Percentiles rank a stretch among this genome's conserved stretches.
Conservation (phyloP, 2,888 invertebrate species). For the Ecdyonurus torrentis region DNA sequence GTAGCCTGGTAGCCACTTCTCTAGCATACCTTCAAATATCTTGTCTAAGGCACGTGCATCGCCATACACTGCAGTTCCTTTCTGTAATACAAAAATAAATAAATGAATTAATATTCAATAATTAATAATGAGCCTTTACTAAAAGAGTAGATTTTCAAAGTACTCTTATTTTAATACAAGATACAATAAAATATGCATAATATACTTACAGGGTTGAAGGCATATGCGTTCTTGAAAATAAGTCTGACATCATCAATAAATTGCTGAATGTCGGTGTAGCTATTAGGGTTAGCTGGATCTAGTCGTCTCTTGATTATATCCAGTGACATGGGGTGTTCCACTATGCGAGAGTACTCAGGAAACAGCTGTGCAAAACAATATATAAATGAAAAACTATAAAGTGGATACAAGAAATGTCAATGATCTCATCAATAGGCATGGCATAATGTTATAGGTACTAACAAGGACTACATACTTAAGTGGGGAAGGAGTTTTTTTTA, state of each 20-base stretch:
- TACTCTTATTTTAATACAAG: too few relatives aligned
- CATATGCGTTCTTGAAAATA: conserved; percentile 76
- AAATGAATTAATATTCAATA: conserved; percentile 6
- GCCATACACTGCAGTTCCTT: conserved; percentile 55
- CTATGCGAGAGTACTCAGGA: conserved; percentile 48
- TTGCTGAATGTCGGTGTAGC: conserved; percentile 56
- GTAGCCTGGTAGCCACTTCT: conserved; percentile 62
- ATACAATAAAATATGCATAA: too few relatives aligned
- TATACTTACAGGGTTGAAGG: conserved; percentile 44
- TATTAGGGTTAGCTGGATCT: conserved; percentile 49
- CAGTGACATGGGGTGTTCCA: conserved; percentile 68
- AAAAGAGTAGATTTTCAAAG: too few relatives aligned
- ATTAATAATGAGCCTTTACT: background rate
- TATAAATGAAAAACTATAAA: conserved; percentile 1
- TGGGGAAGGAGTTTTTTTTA: too few relatives aligned
- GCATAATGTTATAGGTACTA: too few relatives aligned
- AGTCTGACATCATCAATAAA: conserved; percentile 67
- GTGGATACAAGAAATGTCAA: background rate
- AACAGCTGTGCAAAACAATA: conserved; percentile 30
- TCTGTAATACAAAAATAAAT: conserved; percentile 29
- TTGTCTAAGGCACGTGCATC: conserved; percentile 69
- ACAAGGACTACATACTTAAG: too few relatives aligned
- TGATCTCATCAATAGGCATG: background rate
- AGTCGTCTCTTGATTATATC: conserved; percentile 67
- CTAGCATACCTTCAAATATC: conserved; percentile 66